A percentile compares a stretch with the other conserved stretches of the same genome.
Evolutionary conservation across 2,797 vertebrate species (phyloP).

Genomic region (Phrynocephalus vlangalii): DNA sequence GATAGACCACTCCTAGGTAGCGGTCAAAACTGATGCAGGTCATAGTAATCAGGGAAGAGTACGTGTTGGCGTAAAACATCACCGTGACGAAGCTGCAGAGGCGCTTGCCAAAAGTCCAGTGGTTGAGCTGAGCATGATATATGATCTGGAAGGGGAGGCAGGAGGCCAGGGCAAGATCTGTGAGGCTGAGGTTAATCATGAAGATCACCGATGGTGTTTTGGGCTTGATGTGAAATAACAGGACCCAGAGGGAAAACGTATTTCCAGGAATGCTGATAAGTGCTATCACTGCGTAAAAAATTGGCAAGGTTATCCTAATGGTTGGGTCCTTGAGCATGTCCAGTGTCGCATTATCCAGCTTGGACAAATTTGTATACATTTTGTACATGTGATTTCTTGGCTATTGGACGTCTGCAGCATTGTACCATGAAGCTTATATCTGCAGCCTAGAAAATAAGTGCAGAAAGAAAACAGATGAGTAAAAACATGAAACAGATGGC

Average conservation of each 20-base stretch:
- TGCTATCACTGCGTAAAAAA: conserved; percentile 84
- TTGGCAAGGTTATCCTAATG: conserved; percentile 76
- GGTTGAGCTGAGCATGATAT: conserved; percentile 83
- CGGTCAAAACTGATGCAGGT: conserved; percentile 91
- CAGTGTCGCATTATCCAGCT: conserved; percentile 84
- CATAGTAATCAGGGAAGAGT: conserved; percentile 93
- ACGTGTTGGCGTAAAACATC: conserved; percentile 93
- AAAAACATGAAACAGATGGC: conserved; percentile 31
- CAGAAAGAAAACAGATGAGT: conserved; percentile 37
- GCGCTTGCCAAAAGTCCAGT: conserved; percentile 84
- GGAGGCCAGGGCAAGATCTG: conserved; percentile 85
- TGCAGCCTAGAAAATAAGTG: conserved; percentile 59
- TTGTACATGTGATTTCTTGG: conserved; percentile 43
- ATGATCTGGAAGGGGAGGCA: conserved; percentile 91
- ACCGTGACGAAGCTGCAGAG: conserved; percentile 88
- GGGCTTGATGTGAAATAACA: conserved; percentile 85
- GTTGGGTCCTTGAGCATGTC: conserved; percentile 77
- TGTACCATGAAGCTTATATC: conserved; percentile 48
- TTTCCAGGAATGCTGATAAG: conserved; percentile 87
- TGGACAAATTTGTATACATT: conserved; percentile 71
- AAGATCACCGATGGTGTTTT: conserved; percentile 89
- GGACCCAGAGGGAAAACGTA: conserved; percentile 89
- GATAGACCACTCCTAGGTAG: conserved; percentile 89
- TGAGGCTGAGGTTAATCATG: conserved; percentile 94
- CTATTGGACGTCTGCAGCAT: conserved; percentile 20